A percentile compares a stretch with the other conserved stretches of the same genome.
These are phyloP conservation scores for Sphenopsis melanotis DNA, from an alignment of 2,797 vertebrate species.

Conservation along the genomic window DNA sequence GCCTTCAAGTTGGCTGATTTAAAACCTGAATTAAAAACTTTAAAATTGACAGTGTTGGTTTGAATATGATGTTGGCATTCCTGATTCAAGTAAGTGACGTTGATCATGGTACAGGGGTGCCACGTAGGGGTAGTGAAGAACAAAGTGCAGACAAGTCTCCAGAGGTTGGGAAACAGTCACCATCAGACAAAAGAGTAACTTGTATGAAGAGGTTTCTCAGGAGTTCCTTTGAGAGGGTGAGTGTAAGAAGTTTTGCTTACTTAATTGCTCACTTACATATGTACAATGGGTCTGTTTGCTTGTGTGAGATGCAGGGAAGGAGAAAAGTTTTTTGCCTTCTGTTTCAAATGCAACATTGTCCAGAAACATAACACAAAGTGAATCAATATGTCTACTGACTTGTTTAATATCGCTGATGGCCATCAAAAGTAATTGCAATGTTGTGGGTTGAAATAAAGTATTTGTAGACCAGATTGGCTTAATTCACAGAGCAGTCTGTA, in stretches of 20 bases:
- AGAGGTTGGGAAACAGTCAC: neutral
- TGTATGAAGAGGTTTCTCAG: neutral
- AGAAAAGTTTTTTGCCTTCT: neutral
- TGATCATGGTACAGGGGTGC: neutral
- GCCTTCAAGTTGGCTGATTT: neutral
- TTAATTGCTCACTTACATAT: neutral
- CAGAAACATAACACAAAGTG: fast-evolving
- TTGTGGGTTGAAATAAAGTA: neutral
- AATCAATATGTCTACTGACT: neutral
- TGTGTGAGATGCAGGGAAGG: neutral
- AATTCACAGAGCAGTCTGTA: neutral
- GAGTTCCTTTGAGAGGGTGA: neutral
- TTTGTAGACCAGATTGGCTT: neutral
- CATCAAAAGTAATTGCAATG: neutral
- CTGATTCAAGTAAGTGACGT: neutral
- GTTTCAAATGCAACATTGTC: neutral
- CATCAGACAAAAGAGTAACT: neutral
- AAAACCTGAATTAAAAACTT: neutral
- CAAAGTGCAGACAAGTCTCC: neutral
- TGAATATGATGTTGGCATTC: neutral
- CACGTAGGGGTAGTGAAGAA: neutral
- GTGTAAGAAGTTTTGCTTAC: neutral
- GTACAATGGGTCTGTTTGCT: neutral
- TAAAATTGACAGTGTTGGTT: neutral
- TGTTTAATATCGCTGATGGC: neutral